Conservation (phyloP, 2,888 invertebrate species). For the Strigamia transsilvanica region DNA sequence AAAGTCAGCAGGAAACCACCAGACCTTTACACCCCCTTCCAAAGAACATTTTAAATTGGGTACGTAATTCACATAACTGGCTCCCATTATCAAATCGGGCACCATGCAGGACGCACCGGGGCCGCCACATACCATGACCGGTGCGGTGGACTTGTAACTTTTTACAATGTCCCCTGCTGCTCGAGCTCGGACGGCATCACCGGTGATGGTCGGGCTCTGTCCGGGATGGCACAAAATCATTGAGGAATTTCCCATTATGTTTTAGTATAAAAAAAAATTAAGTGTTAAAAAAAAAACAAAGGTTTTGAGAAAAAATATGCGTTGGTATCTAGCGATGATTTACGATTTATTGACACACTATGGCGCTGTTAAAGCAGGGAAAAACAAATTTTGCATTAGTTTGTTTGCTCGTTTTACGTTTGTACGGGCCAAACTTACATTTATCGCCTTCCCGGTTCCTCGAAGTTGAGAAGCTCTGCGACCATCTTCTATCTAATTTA, state of each 20-base stretch:
- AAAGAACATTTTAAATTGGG: slow-evolving; percentile 51
- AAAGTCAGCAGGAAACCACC: slow-evolving; percentile 57
- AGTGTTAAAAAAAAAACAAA: not conserved
- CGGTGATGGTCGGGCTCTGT: not conserved
- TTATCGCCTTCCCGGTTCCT: not conserved
- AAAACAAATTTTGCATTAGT: too few species aligned
- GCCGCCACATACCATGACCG: slow-evolving; percentile 49
- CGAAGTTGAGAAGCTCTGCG: too few species aligned
- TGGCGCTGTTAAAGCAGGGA: too few species aligned
- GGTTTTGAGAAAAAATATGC: not conserved
- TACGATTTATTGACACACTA: too few species aligned
- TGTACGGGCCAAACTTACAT: not conserved
- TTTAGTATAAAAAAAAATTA: not conserved
- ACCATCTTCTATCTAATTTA: too few species aligned
- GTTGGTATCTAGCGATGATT: not conserved
- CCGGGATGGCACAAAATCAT: not conserved
- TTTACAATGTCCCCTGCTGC: slow-evolving; percentile 51
- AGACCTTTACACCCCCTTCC: slow-evolving; percentile 55
- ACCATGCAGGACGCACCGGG: not conserved
- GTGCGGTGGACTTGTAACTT: slow-evolving; percentile 8
- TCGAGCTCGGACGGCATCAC: slow-evolving; percentile 52
- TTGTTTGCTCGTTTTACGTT: too few species aligned
- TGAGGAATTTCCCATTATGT: slow-evolving; percentile 1
- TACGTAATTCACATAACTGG: slow-evolving; percentile 55
- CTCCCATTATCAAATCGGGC: slow-evolving; percentile 50